Evolutionary conservation across 2,113 vertebrate species (phyloP), one percentile per base, ranked within the genome.

Genomic region (Todiramphus saurophagus): DNA sequence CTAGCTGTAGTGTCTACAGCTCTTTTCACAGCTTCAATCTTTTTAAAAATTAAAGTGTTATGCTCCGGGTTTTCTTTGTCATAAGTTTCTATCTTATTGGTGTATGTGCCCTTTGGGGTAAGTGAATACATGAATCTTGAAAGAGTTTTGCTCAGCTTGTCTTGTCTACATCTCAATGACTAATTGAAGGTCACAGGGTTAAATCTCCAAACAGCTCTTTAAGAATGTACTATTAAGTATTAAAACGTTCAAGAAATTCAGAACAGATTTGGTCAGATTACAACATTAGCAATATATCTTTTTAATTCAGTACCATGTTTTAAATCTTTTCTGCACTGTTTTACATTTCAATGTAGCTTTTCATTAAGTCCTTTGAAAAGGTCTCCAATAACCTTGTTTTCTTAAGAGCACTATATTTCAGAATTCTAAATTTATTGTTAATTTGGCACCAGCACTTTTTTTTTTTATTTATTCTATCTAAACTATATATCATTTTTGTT

Each of bases 171-270:
- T 83, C 51, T 83, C 64, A 80, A 10, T 94, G 89, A 87, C 63
- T 94, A 94, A 96, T 87, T 59, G 74, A 93, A 43, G 37, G 90
- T 94, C 93, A 93, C 51, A 18, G 27, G 85, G 94, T 83, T 93
- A 93, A 78, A 81, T 81, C 90, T 83, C 90, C 73, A 83, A 93
- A 83, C 77, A 92, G 46, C 66, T 90, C 37, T 81, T 86, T 86
- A 77, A 74, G n/a, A 59, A 33, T 51, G 51, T 81, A 69, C 46
- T 93, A 59, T 74, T 80, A 88, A 86, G 56, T 35, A 94, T 86
- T 92, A 90, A 95, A 91, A 59, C 51, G 72, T 67, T 88, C n/a
- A 63, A 70, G 75, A 90, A 96, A 72, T 81, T 93, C 75, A 63
- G 72, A 94, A 86, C 33, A 93, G 41, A 96, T 86, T 64, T 90